phyloP scores from a whole-genome alignment of 2,113 vertebrate species.

The Aspiorhynchus laticeps region DNA sequence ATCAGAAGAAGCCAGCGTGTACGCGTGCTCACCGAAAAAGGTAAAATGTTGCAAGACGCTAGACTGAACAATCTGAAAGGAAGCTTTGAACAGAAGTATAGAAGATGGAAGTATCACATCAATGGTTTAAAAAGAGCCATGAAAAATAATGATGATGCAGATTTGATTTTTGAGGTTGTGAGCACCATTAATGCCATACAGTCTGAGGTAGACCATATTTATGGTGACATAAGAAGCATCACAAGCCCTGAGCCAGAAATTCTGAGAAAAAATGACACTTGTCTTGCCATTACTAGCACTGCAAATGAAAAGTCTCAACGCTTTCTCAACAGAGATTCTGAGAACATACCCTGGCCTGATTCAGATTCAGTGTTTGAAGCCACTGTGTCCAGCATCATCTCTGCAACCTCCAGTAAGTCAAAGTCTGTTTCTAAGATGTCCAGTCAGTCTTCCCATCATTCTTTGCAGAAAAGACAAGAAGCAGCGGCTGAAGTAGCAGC shows the following conservation, averaged over 20 bases:
- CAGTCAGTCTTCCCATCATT: constrained; percentile 22
- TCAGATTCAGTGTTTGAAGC: constrained; percentile 39
- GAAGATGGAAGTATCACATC: constrained; percentile 43
- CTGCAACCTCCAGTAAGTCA: neutral
- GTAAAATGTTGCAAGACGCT: constrained; percentile 20
- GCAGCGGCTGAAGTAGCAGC: constrained; percentile 34
- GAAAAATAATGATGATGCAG: constrained; percentile 23
- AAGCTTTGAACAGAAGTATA: constrained; percentile 30
- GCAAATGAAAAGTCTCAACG: constrained; percentile 27
- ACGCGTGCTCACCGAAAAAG: neutral
- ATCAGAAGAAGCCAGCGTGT: neutral
- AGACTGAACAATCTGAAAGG: neutral
- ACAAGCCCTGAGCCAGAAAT: constrained; percentile 43
- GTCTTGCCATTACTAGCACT: constrained; percentile 11
- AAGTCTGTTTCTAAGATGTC: constrained; percentile 4
- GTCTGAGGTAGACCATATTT: neutral
- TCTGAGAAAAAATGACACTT: constrained; percentile 25
- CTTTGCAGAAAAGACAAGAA: constrained; percentile 12
- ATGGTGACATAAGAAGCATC: constrained; percentile 8
- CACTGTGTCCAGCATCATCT: constrained; percentile 17
- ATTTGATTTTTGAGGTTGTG: constrained; percentile 22
- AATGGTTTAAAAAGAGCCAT: constrained; percentile 41
- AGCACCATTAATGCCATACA: constrained; percentile 11
- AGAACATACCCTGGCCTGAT: constrained; percentile 33
- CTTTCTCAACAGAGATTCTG: constrained; percentile 8